These are phyloP conservation scores for Ferrisia virgata DNA, from an alignment of 2,888 invertebrate species.

Conservation along the genomic window DNA sequence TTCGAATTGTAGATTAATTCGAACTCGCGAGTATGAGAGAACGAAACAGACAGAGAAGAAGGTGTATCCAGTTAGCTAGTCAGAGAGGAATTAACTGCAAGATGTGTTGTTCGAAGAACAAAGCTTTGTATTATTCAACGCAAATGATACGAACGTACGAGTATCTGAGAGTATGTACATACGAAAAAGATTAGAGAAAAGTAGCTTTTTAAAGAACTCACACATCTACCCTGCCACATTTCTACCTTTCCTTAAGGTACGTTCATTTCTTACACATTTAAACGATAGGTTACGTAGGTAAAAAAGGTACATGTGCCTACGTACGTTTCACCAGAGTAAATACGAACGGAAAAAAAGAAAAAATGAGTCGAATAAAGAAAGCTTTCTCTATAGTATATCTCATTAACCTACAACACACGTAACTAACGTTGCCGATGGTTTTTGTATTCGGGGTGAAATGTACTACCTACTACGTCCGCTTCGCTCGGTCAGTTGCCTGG, in stretches of 20 bases:
- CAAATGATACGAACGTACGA: background rate
- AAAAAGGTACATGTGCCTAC: background rate
- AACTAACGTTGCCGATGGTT: background rate
- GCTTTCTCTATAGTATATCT: background rate
- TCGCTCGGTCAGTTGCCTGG: background rate
- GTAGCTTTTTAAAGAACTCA: background rate
- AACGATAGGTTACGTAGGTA: too few relatives aligned
- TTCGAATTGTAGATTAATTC: too few relatives aligned
- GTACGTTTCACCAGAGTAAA: background rate
- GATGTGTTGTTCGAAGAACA: background rate
- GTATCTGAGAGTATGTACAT: too few relatives aligned
- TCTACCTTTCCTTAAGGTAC: background rate
- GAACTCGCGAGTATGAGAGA: too few relatives aligned
- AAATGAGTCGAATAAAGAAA: background rate
- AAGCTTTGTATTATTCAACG: background rate
- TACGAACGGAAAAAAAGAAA: background rate
- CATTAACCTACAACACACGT: conserved; percentile 8
- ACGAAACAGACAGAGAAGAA: too few relatives aligned
- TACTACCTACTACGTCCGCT: too few relatives aligned
- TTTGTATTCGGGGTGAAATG: background rate
- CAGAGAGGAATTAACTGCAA: background rate
- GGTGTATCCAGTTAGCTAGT: too few relatives aligned
- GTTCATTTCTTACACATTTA: too few relatives aligned
- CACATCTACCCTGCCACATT: background rate
- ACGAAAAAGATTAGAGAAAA: background rate